Conservation (phyloP, 2,888 invertebrate species). For the Catocala fraxini region DNA sequence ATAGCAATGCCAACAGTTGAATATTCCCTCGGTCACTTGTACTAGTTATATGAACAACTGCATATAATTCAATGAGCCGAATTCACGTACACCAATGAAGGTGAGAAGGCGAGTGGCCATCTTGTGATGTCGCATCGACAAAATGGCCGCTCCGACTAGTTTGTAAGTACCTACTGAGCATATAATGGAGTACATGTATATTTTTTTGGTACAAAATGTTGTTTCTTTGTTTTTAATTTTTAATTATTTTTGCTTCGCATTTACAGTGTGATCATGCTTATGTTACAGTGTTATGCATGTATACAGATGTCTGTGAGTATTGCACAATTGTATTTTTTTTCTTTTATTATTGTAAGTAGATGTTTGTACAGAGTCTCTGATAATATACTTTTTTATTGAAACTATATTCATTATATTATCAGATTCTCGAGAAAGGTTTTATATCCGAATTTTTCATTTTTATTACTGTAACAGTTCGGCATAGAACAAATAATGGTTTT, state of each 20-base stretch:
- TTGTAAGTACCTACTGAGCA: conserved; percentile 83
- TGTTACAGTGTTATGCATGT: conserved; percentile 86
- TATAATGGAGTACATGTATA: conserved; percentile 71
- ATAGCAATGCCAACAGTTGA: conserved; percentile 34
- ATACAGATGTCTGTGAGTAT: conserved; percentile 83
- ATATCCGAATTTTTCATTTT: conserved; percentile 67
- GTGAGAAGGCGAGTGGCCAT: conserved; percentile 76
- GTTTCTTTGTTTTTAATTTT: conserved; percentile 72
- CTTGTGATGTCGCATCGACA: conserved; percentile 66
- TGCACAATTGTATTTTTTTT: conserved; percentile 82
- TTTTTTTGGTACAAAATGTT: conserved; percentile 81
- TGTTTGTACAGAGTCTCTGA: conserved; percentile 73
- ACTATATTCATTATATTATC: conserved; percentile 59
- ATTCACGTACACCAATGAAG: conserved; percentile 62
- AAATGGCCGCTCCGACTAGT: conserved; percentile 78
- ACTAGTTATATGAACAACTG: conserved; percentile 39
- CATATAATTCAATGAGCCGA: conserved; percentile 59
- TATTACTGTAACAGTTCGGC: conserved; percentile 52
- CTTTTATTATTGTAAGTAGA: conserved; percentile 59
- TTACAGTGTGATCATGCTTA: conserved; percentile 85
- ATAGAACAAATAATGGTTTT: conserved; percentile 49
- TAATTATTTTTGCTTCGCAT: conserved; percentile 80
- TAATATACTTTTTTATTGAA: conserved; percentile 54
- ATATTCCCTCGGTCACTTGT: conserved; percentile 3
- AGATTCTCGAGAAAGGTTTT: conserved; percentile 65